Conservation (phyloP, 2,888 invertebrate genomes). For the Philereme transversata region DNA sequence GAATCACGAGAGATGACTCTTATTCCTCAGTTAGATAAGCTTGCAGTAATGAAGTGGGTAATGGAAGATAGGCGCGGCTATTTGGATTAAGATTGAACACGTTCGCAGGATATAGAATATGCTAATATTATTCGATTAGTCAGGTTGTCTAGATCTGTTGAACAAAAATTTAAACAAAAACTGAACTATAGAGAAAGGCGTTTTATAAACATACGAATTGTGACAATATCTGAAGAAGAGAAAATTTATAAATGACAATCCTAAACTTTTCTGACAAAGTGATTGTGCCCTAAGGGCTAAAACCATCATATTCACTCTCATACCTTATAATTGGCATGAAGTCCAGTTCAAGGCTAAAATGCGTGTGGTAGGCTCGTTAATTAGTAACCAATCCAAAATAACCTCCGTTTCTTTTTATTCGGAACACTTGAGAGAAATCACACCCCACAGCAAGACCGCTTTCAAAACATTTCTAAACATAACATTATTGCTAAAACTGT, state of each 20-base stretch:
- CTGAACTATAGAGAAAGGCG: no score
- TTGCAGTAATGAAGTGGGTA: conserved; percentile 32
- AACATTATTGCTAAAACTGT: conserved; percentile 5
- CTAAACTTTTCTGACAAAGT: not conserved
- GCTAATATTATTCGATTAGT: no score
- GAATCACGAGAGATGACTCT: conserved; percentile 38
- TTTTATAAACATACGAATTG: no score
- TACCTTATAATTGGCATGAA: no score
- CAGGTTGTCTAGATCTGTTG: no score
- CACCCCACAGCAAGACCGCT: conserved; percentile 2
- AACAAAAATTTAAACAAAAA: no score
- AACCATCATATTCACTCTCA: no score
- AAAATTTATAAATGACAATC: not conserved
- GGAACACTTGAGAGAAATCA: not conserved
- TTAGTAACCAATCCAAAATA: not conserved
- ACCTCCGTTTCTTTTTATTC: not conserved
- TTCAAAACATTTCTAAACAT: conserved; percentile 15
- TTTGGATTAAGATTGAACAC: conserved; percentile 16
- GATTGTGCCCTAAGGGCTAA: not conserved
- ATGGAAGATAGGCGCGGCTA: conserved; percentile 22
- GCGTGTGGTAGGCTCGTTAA: not conserved
- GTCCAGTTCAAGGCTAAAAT: no score
- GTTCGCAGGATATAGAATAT: conserved; percentile 2
- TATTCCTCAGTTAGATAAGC: conserved; percentile 34
- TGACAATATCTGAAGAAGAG: not conserved